Base-by-base conservation (phyloP, 2,113 vertebrate genomes). In the Xiphophorus maculatus region DNA sequence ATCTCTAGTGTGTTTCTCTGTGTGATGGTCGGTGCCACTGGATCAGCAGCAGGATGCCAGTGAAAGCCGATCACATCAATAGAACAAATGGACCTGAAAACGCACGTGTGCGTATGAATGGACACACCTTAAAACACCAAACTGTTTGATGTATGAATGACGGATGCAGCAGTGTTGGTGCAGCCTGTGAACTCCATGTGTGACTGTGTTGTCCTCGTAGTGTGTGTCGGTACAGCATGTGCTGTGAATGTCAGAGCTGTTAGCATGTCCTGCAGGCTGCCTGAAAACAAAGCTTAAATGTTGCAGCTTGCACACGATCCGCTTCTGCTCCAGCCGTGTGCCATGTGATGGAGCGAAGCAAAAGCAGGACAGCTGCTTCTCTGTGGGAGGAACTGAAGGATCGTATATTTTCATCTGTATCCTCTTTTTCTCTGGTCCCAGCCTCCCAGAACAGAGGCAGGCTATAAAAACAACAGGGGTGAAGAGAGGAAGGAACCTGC, bases 381-480 rank as follows among this genome's bases (percentile, higher is more conserved):
- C 83, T 72, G 83, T 71, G 7, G 44, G 77, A 71, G 76, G 61
- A 87, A 72, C 35, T 30, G 65, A n/a, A 58, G 51, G 51, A 58
- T 78, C 17, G 0, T 89, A 89, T 80, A 88, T 74, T 64, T 64
- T 13, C 2, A 73, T 30, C 40, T 63, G 58, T 54, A 51, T 79
- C 12, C 62, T 65, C 58, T 0, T 60, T 73, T 66, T 14, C 48
- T 66, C 80, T 51, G 5, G 25, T 25, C 66, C 76, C 81, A 80
- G 71, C 78, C 78, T 84, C 89, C 71, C 84, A 81, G 82, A 82
- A 78, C 79, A 51, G 77, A 77, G 76, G 67, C 76, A 19, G 71
- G 76, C 80, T 81, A 77, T 86, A 84, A 89, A 89, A 90, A 81
- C 83, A 84, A 69, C 84, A 35, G 86, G 86, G 86, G 80, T 90